Conservation (phyloP, 2,888 invertebrate species). For the Andrena praecox region DNA sequence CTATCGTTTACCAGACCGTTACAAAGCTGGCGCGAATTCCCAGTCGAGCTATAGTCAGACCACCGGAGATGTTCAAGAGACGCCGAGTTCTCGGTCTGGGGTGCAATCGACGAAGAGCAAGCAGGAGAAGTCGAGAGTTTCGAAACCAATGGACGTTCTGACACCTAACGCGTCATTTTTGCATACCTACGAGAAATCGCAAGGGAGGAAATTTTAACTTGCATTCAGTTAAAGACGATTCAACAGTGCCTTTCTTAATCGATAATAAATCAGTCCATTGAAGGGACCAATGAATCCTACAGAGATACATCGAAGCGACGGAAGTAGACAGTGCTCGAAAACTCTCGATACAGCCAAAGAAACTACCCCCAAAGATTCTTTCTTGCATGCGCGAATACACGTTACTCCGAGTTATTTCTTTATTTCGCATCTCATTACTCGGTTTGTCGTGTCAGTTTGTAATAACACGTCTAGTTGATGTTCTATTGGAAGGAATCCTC, state of each 20-base stretch:
- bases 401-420: slow-evolving; percentile 40
- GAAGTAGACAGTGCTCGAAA: background rate
- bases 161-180: slow-evolving; percentile 56
- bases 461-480: slow-evolving; percentile 17
- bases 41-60: background rate
- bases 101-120: background rate
- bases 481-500: slow-evolving; percentile 6
- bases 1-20: background rate
- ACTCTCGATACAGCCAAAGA: background rate
- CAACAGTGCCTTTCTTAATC: background rate
- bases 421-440: slow-evolving; percentile 56
- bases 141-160: slow-evolving; percentile 14
- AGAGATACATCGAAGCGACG: background rate
- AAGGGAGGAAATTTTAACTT: background rate
- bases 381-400: slow-evolving; percentile 72
- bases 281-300: slow-evolving; percentile 9
- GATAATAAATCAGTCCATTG: background rate
- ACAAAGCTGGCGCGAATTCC: background rate
- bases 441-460: slow-evolving; percentile 45
- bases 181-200: slow-evolving; percentile 29
- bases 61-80: background rate
- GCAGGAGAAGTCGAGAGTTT: background rate
- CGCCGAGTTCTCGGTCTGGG: background rate
- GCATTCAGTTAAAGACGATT: background rate
- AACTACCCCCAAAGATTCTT: slow-evolving; percentile 19